Percentiles rank a stretch among this genome's conserved stretches.
Evolutionary conservation across 2,113 vertebrate species (phyloP).

Genomic region (Melanostigma gelatinosum): DNA sequence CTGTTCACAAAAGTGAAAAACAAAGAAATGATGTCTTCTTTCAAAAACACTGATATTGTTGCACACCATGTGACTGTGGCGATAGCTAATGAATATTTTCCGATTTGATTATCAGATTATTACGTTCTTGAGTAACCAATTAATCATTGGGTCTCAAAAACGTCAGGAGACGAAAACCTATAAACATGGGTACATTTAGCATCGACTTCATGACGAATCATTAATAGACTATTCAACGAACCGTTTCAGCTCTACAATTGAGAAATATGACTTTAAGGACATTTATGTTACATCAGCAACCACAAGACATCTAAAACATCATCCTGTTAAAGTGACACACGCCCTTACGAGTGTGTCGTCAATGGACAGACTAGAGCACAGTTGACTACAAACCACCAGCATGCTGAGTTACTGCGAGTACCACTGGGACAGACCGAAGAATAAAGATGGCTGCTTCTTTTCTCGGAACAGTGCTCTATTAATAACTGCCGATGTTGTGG

Average conservation of each 20-base stretch:
- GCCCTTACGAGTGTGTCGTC: slow-evolving; percentile 7
- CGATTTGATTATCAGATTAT: neutral
- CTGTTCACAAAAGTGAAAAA: neutral
- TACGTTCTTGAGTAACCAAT: neutral
- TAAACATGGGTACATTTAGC: neutral
- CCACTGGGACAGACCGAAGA: neutral
- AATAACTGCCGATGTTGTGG: slow-evolving; percentile 64
- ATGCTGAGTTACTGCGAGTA: neutral
- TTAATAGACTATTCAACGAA: neutral
- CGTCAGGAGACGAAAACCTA: neutral
- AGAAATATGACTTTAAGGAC: neutral
- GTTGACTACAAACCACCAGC: neutral
- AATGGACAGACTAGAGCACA: slow-evolving; percentile 1
- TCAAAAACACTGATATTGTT: neutral
- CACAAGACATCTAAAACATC: too few species aligned
- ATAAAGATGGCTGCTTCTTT: slow-evolving; percentile 11
- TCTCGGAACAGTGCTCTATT: slow-evolving; percentile 40
- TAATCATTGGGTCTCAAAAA: neutral
- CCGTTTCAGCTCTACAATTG: neutral
- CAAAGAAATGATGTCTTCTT: neutral
- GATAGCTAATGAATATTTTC: neutral
- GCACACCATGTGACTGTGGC: neutral
- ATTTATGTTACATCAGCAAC: neutral
- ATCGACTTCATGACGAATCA: neutral
- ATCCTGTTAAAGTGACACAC: too few species aligned